Conservation (phyloP, 2,797 vertebrate genomes). For the Clarias platycephalus region DNA sequence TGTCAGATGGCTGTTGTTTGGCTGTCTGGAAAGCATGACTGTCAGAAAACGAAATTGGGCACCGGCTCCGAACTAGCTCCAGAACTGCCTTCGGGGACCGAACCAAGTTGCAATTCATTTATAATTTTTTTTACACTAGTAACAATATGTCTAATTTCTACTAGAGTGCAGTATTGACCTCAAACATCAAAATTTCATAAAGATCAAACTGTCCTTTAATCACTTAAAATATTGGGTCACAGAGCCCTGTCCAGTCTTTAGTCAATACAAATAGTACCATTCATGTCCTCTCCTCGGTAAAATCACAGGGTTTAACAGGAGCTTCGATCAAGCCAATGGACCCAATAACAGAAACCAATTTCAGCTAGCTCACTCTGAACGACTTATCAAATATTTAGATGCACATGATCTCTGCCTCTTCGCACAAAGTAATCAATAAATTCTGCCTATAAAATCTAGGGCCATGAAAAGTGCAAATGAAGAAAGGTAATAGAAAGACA, state of each 20-base stretch:
- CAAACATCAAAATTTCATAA: neutral
- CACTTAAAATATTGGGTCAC: neutral
- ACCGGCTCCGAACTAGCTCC: no score
- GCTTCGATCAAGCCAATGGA: conserved; percentile 29
- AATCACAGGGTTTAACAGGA: conserved; percentile 13
- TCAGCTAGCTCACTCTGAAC: conserved; percentile 35
- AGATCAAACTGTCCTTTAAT: neutral
- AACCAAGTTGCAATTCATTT: no score
- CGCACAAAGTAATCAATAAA: conserved; percentile 52
- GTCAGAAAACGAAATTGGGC: no score
- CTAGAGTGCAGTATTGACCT: neutral
- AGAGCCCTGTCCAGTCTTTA: neutral
- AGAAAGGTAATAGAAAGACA: conserved; percentile 48
- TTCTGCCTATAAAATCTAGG: conserved; percentile 46
- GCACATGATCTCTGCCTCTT: conserved; percentile 42
- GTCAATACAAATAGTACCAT: neutral
- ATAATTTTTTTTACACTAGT: neutral
- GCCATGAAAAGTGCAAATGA: conserved; percentile 37
- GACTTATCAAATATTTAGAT: conserved; percentile 58
- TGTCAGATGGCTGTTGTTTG: no score
- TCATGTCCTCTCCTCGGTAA: neutral
- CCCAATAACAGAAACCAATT: conserved; percentile 38
- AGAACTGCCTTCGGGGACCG: no score
- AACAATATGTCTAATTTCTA: neutral
- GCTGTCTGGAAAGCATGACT: no score